Base-by-base conservation (phyloP, 2,888 invertebrate genomes). In the Trissolcus brochymenae region DNA sequence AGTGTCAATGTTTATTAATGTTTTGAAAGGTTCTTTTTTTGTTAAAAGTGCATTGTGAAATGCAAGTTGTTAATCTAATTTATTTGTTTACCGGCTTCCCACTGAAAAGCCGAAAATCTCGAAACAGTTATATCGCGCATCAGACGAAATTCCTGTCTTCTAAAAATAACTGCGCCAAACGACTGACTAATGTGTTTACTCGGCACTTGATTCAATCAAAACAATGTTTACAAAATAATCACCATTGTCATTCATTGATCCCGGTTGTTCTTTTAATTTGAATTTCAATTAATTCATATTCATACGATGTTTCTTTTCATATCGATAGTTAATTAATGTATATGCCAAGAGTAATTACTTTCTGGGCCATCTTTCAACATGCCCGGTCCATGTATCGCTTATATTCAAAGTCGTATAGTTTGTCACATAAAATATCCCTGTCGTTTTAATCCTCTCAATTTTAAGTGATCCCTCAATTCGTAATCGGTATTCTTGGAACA, bases 381-480 rank as follows among this genome's bases (percentile, higher is more conserved):
- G 67, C 67, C 35, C 35, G 25, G 16, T 14, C 46, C 19, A 25
- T 64, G 53, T 60, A 53, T 76, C 56, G 61, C 56, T 71, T 46
- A 46, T 46, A 76, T 72, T 77, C 72, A 67, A 76, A 71, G 76
- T 71, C 67, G 72, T 6, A 43, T 50, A 41, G 64, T 66, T 76
- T 66, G 70, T 78, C 61, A 61, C 61, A 70, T 73, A 62, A 74
- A 77, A 65, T 65, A 70, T 77, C 49, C 65, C 46, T 16, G 64
- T 65, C 74, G 54, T 67, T 74, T 78, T 72, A 78, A 78, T 78
- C 67, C 64, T 67, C 65, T 75, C 72, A 65, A 72, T 73, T 76
- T 75, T 68, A 61, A 79, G 75, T 68, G 79, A 79, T 79, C 79
- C 73, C 72, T 76, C 76, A 79, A 79, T 79, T 79, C 75, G 76